Base-by-base conservation (phyloP, 2,113 vertebrate species). In the Glareola pratincola region DNA sequence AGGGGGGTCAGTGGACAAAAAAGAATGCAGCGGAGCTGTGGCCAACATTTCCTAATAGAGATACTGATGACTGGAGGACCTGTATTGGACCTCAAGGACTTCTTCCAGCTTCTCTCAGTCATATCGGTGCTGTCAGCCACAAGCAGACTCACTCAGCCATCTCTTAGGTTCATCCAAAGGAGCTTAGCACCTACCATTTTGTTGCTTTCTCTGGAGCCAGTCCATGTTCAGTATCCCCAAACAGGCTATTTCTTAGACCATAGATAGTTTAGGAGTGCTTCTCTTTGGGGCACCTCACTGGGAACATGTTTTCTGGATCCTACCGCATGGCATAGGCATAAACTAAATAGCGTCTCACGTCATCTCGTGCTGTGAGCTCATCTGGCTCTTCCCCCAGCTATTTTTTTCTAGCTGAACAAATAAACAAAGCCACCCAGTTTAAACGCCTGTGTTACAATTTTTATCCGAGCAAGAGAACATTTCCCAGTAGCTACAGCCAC, bases 371-470 rank as follows among this genome's bases (percentile, higher is more conserved):
- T 88, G 17, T 91, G 75, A 94, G 76, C 64, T 87, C 66, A 74
- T 50, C 76, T 94, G 79, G 68, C 84, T 95, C 86, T 94, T 96
- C 60, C 36, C 34, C 72, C 66, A 48, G 50, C 68, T 85, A 7
- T 72, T 93, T 95, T 57, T 84, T 76, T 6, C 73, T 79, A 81
- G 57, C 73, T 92, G 64, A 79, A 91, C 1, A 19, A 89, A 94
- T 85, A 96, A 97, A 96, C 95, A 97, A 87, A 94, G 62, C 92
- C 84, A 88, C 73, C 89, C 89, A 94, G 76, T 94, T 95, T 87
- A 92, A 94, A 82, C 73, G 68, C 37, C 66, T 87, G 48, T 72
- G 89, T 89, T 91, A 95, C 30, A 92, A 32, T 87, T 97, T 95
- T 94, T 94, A 72, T 87, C 92, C 87, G 69, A 82, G 94, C 94